Conservation (phyloP, 2,113 vertebrate species). For the Polypterus senegalus region DNA sequence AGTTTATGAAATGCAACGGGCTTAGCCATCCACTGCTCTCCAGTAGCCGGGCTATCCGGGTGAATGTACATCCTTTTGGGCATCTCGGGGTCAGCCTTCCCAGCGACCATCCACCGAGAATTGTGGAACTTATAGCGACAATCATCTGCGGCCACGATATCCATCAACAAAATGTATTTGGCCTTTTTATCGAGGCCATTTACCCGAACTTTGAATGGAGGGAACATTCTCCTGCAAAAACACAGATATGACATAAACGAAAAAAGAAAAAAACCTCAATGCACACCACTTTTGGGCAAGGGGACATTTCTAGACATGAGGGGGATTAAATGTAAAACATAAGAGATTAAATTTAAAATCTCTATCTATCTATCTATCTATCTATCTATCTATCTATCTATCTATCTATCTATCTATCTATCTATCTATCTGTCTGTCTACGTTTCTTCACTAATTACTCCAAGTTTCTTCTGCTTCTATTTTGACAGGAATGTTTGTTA, state of each 20-base stretch:
- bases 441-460: no score
- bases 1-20: conserved; percentile 96
- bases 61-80: conserved; percentile 98
- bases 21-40: conserved; percentile 98
- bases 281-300: no score
- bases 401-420: no score
- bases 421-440: no score
- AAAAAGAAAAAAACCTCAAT: no score
- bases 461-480: no score
- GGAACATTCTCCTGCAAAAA: conserved; percentile 84
- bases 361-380: no score
- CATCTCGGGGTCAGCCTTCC: conserved; percentile 97
- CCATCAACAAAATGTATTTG: conserved; percentile 95
- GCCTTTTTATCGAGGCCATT: conserved; percentile 96
- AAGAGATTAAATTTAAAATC: no score
- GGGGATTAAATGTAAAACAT: no score
- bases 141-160: conserved; percentile 93
- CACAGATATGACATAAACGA: background rate
- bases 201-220: conserved; percentile 93
- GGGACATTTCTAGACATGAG: no score
- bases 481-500: no score
- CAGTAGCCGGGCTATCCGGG: conserved; percentile 92
- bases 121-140: conserved; percentile 98
- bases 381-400: no score
- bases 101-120: conserved; percentile 97